A percentile compares a stretch with the other conserved stretches of the same genome.
Evolutionary conservation across 2,888 invertebrate genomes (phyloP).

Genomic region (Oxyteleia sp.): DNA sequence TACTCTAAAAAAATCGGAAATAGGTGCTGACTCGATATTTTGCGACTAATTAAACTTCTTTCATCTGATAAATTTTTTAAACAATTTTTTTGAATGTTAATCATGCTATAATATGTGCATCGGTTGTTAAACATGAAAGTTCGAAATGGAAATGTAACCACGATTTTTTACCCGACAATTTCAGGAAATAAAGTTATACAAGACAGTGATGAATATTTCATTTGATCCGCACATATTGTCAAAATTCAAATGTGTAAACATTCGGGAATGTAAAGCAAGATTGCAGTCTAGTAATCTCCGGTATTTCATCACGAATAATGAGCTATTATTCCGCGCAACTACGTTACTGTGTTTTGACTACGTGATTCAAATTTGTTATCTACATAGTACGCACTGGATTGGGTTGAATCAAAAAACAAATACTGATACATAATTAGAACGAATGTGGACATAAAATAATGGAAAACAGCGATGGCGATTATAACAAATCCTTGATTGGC

Average conservation of each 20-base stretch:
- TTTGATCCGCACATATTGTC: conserved; percentile 14
- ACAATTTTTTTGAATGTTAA: no score
- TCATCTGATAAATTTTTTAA: no score
- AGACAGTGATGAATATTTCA: conserved; percentile 43
- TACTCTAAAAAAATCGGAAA: no score
- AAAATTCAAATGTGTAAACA: conserved; percentile 58
- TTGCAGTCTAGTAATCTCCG: conserved; percentile 44
- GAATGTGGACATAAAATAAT: neutral
- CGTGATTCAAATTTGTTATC: conserved; percentile 57
- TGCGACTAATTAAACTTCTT: no score
- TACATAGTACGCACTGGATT: conserved; percentile 18
- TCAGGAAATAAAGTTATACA: conserved; percentile 7
- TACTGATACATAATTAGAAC: neutral
- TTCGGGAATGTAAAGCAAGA: conserved; percentile 46
- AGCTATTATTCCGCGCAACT: conserved; percentile 54
- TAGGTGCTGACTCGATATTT: no score
- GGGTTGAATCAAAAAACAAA: conserved; percentile 34
- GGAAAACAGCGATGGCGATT: neutral
- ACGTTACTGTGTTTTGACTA: conserved; percentile 56
- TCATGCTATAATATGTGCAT: no score
- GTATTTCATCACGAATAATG: conserved; percentile 56
- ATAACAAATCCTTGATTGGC: neutral
- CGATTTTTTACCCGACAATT: neutral
- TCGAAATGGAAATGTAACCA: neutral
- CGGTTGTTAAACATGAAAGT: neutral